Evolutionary conservation across 1,140 invertebrate species (phyloP).

Genomic region (Cydia amplana): DNA sequence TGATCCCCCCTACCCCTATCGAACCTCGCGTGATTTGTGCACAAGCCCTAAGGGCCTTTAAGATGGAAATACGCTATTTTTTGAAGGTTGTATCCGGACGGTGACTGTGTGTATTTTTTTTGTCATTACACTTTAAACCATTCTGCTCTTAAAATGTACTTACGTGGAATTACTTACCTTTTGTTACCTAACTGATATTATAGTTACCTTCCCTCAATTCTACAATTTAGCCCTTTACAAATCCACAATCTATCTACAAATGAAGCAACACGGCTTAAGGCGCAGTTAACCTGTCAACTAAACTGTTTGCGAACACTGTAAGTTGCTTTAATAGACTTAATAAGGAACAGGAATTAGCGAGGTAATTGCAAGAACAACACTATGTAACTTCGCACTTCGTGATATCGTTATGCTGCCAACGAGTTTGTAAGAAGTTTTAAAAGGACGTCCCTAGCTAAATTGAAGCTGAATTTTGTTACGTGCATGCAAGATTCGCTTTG

Average conservation of each 20-base stretch:
- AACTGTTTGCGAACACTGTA: background rate
- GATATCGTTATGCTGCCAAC: background rate
- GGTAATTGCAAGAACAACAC: conserved; percentile 1
- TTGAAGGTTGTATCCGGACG: too few relatives aligned
- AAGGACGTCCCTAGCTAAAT: background rate
- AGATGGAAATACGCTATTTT: too few relatives aligned
- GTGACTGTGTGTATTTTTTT: too few relatives aligned
- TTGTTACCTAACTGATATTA: too few relatives aligned
- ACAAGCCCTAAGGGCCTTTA: too few relatives aligned
- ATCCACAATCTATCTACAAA: background rate
- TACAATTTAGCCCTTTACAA: background rate
- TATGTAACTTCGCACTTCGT: background rate
- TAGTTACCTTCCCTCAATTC: background rate
- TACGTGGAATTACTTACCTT: too few relatives aligned
- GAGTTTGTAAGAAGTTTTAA: conserved; percentile 5
- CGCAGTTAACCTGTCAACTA: background rate
- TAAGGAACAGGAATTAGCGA: background rate
- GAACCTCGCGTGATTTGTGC: too few relatives aligned
- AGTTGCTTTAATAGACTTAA: background rate
- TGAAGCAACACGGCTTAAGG: background rate
- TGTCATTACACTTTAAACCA: too few relatives aligned
- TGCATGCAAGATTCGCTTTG: background rate
- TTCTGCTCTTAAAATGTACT: too few relatives aligned
- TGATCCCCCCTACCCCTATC: too few relatives aligned
- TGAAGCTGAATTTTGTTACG: background rate